Evolutionary conservation across 1,140 invertebrate species (phyloP).

Genomic region (Episyrphus balteatus): DNA sequence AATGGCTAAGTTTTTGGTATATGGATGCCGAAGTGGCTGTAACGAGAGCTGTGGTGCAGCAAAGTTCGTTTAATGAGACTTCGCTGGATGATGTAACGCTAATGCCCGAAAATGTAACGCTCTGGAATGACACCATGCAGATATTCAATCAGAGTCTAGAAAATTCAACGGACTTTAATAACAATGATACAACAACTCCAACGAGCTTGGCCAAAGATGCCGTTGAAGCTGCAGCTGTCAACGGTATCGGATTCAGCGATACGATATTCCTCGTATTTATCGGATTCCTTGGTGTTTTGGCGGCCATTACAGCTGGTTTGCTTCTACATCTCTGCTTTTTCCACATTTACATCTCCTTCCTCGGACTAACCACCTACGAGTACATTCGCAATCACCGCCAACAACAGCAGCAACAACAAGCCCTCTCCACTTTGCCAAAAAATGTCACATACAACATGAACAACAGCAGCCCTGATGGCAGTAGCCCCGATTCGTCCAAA

Average conservation of each 20-base stretch:
- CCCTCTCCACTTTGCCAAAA: constrained; percentile 5
- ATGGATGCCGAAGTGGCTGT: not conserved
- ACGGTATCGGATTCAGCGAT: constrained; percentile 36
- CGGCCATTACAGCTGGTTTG: constrained; percentile 62
- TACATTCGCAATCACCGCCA: constrained; percentile 59
- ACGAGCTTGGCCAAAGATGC: constrained; percentile 7
- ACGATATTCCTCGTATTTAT: constrained; percentile 53
- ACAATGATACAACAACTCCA: not conserved
- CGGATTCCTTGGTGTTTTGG: constrained; percentile 52
- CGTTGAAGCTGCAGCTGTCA: constrained; percentile 13
- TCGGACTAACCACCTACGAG: constrained; percentile 83
- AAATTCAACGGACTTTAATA: not conserved
- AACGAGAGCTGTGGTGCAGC: too few species aligned
- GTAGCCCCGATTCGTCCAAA: constrained; percentile 25
- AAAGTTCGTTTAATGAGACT: too few species aligned
- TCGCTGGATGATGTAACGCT: not conserved
- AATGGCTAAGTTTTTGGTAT: constrained; percentile 41
- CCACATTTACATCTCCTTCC: constrained; percentile 74
- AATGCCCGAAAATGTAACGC: not conserved
- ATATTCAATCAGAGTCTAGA: not conserved
- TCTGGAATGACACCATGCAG: constrained; percentile 11
- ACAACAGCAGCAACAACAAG: constrained; percentile 3
- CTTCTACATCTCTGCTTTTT: constrained; percentile 81
- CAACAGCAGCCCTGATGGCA: constrained; percentile 13
- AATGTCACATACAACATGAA: constrained; percentile 4